Conservation (phyloP, 2,113 vertebrate species). For the Cyprinus carpio region DNA sequence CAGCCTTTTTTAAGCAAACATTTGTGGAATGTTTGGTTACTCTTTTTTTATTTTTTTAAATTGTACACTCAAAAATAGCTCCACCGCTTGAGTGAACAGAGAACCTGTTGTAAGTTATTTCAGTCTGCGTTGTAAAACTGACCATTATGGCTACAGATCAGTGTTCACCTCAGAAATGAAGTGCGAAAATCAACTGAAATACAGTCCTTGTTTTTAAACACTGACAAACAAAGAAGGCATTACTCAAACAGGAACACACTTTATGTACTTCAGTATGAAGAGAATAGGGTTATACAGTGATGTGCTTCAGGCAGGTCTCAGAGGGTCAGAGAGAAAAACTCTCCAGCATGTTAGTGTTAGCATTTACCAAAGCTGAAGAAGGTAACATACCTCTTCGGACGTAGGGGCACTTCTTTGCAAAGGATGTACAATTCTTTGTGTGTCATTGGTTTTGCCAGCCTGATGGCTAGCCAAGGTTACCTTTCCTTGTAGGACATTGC, state of each 20-base stretch:
- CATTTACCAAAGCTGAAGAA: neutral
- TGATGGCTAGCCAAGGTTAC: conserved; percentile 91
- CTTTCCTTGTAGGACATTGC: conserved; percentile 95
- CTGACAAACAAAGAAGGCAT: neutral
- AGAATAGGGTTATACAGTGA: neutral
- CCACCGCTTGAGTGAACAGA: neutral
- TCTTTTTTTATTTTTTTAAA: neutral
- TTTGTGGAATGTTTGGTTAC: neutral
- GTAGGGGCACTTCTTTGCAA: conserved; percentile 93
- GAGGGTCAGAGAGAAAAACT: neutral
- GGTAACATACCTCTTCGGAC: conserved; percentile 88
- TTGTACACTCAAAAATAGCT: neutral
- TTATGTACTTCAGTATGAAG: neutral
- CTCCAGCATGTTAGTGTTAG: neutral
- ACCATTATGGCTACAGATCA: neutral
- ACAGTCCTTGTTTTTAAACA: neutral
- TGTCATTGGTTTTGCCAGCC: conserved; percentile 96
- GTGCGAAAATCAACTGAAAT: conserved; percentile 2
- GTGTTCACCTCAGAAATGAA: neutral
- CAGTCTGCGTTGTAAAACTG: neutral
- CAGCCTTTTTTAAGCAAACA: neutral
- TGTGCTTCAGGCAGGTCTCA: neutral
- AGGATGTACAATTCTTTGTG: conserved; percentile 86
- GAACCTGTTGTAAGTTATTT: neutral
- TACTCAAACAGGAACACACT: neutral